Percentiles rank a stretch among this genome's conserved stretches.
phyloP scores from a whole-genome alignment of 2,797 vertebrate species.

The Diplodus sargus region DNA sequence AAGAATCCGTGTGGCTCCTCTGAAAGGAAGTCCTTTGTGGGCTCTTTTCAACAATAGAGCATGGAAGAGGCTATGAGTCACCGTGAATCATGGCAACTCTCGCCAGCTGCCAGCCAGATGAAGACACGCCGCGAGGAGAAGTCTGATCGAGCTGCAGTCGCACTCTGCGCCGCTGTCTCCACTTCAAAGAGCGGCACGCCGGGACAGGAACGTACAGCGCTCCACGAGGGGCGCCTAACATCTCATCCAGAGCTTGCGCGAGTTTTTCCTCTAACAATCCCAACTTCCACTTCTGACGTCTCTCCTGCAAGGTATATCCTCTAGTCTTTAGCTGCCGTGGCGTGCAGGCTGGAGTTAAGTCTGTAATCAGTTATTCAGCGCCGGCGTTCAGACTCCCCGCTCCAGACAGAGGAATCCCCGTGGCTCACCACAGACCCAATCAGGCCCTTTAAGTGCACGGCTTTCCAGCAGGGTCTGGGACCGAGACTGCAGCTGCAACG shows the following conservation, averaged over 20 bases:
- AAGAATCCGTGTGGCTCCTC: slow-evolving; percentile 36
- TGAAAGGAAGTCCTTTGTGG: slow-evolving; percentile 36
- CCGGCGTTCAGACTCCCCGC: slow-evolving; percentile 52
- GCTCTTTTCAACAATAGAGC: slow-evolving; percentile 38
- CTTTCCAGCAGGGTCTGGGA: slow-evolving; percentile 42
- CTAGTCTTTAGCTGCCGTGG: slow-evolving; percentile 36
- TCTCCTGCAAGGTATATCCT: slow-evolving; percentile 47
- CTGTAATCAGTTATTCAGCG: slow-evolving; percentile 71
- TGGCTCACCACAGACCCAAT: slow-evolving; percentile 63
- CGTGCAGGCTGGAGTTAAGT: slow-evolving; percentile 51
- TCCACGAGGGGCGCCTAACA: slow-evolving; percentile 9
- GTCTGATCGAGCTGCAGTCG: slow-evolving; percentile 51
- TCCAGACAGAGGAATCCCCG: slow-evolving; percentile 67
- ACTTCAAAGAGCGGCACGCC: slow-evolving; percentile 55
- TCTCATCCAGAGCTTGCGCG: slow-evolving; percentile 47
- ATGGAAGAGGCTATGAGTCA: slow-evolving; percentile 53
- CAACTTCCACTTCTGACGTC: slow-evolving; percentile 39
- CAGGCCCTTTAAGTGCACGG: slow-evolving; percentile 52
- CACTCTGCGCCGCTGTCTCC: slow-evolving; percentile 26
- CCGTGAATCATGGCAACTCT: slow-evolving; percentile 58
- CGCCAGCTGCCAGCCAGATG: slow-evolving; percentile 70
- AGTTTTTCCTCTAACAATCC: slow-evolving; percentile 36
- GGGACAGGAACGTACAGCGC: slow-evolving; percentile 15
- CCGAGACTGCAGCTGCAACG: slow-evolving; percentile 23
- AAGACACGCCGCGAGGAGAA: slow-evolving; percentile 54